These are phyloP conservation scores for Alentia gelatinosa DNA, from an alignment of 2,888 invertebrate genomes.

Conservation along the genomic window DNA sequence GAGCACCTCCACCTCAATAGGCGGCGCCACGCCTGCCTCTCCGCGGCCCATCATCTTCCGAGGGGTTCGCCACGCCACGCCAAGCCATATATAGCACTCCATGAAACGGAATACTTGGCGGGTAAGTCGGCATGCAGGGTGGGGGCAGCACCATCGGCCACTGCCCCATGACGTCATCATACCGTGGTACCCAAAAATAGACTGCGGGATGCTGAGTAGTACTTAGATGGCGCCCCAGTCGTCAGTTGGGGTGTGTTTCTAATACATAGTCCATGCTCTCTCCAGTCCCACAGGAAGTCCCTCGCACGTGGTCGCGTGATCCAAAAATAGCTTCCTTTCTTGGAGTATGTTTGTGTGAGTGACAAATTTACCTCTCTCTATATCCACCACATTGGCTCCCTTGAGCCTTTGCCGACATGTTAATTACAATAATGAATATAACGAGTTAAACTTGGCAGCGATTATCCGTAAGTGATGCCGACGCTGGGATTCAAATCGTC, in stretches of 20 bases:
- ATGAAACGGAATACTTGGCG: background rate
- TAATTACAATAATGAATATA: background rate
- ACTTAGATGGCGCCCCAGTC: background rate
- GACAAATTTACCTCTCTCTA: background rate
- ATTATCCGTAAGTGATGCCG: conserved; percentile 46
- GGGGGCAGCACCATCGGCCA: background rate
- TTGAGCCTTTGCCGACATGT: conserved; percentile 42
- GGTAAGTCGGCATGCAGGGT: background rate
- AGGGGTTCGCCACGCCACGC: background rate
- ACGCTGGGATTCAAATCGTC: background rate
- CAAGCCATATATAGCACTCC: conserved; percentile 50
- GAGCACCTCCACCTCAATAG: background rate
- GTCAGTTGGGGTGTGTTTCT: background rate
- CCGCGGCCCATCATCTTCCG: background rate
- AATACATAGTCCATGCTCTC: conserved; percentile 7
- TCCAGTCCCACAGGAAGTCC: background rate
- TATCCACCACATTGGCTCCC: conserved; percentile 38
- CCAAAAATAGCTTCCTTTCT: conserved; percentile 48
- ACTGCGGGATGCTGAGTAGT: background rate
- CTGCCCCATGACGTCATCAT: conserved; percentile 44
- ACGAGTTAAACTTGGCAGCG: conserved; percentile 46
- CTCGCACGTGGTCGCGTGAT: conserved; percentile 12
- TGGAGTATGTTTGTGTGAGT: background rate
- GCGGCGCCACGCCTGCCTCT: background rate
- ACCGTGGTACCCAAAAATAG: conserved; percentile 29